Base-by-base conservation (phyloP, 2,888 invertebrate species). In the Hypena proboscidalis region DNA sequence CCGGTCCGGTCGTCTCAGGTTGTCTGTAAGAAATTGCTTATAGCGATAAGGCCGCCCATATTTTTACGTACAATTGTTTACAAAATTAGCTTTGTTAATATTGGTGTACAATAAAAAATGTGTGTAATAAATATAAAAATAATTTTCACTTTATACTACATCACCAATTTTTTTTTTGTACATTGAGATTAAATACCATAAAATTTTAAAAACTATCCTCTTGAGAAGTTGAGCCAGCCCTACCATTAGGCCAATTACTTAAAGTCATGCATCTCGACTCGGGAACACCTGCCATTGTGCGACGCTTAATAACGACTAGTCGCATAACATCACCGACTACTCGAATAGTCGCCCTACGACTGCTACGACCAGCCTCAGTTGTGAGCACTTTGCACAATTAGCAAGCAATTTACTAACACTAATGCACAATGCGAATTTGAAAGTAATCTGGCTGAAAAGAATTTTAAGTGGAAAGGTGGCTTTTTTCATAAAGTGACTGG, bases 211-310 rank as follows among this genome's bases (percentile, higher is more conserved):
- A n/a, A n/a, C n/a, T n/a, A n/a, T n/a, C n/a, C n/a, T n/a, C n/a
- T n/a, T n/a, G n/a, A n/a, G n/a, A n/a, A n/a, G n/a, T n/a, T n/a
- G 11, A 27, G 59, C 2, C 78, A 86, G 35, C 89, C 89, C 85
- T 87, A 79, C 8, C 6, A 2, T 59, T 57, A 75, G 83, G 88
- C 88, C 87, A 89, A 89, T 89, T 89, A 89, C 89, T 89, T 89
- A 89, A 61, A 84, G 83, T 79, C 79, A 80, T 80, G 80, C 74
- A 80, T 80, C 80, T 73, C 65, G 58, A 70, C 60, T 62, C 41
- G 61, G 71, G 70, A 66, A 82, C 85, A 84, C 85, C 84, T 86
- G 84, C 74, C 63, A 82, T 86, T 88, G 86, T 88, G 71, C 75
- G 71, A 71, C 77, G 77, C 75, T 83, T 80, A 83, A 83, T 80